phyloP scores from a whole-genome alignment of 2,113 vertebrate species.

The Myocastor coypus region DNA sequence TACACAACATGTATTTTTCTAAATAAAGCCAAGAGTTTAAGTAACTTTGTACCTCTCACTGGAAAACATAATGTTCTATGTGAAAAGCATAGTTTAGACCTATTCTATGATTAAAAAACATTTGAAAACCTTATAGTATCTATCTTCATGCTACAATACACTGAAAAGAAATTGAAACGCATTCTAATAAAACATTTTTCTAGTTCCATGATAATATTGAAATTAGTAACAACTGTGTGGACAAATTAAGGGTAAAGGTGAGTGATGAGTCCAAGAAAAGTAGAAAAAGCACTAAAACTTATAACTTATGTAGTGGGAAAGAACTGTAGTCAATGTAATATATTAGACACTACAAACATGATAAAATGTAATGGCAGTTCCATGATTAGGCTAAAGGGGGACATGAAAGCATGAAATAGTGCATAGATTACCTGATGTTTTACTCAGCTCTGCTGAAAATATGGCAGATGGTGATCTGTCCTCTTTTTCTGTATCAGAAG shows the following conservation, averaged over 20 bases:
- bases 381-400: conserved; percentile 38
- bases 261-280: background rate
- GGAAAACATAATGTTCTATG: conserved; percentile 44
- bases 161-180: conserved; percentile 1
- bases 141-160: conserved; percentile 53
- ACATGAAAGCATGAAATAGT: conserved; percentile 80
- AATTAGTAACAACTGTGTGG: conserved; percentile 37
- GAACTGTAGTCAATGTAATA: background rate
- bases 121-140: conserved; percentile 54
- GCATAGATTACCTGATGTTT: conserved; percentile 89
- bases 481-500: conserved; percentile 85
- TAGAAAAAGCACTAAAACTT: conserved; percentile 23
- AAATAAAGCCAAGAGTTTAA: conserved; percentile 33
- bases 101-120: conserved; percentile 38
- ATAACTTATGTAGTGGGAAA: background rate
- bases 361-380: conserved; percentile 25
- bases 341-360: background rate
- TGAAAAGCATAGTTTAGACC: conserved; percentile 1
- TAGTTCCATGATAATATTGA: conserved; percentile 31
- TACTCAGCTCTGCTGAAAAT: conserved; percentile 89
- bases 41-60: background rate
- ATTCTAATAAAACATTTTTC: conserved; percentile 12
- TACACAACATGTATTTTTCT: conserved; percentile 40
- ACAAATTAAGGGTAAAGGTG: conserved; percentile 38
- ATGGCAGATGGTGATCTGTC: conserved; percentile 82